Evolutionary conservation across 2,888 invertebrate genomes (phyloP).

Genomic region (Heterodera filipjevi): DNA sequence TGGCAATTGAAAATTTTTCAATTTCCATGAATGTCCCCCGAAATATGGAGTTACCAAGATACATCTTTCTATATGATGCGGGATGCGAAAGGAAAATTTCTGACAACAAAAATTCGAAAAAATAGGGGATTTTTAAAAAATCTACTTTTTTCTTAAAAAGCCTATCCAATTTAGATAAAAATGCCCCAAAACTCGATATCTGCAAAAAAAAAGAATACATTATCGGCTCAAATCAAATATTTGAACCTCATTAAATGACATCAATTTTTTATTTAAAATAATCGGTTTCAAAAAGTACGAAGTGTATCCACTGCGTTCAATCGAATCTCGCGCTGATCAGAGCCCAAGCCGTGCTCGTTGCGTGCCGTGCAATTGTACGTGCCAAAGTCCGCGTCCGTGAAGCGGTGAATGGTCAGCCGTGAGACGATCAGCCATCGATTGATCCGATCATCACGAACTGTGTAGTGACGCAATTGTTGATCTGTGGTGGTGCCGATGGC

Average conservation of each 20-base stretch:
- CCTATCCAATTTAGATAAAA: too few species aligned
- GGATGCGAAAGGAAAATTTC: too few species aligned
- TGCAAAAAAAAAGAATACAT: neutral
- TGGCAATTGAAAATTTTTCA: too few species aligned
- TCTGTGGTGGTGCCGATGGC: neutral
- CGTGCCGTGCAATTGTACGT: conserved; percentile 64
- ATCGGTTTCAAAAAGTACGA: too few species aligned
- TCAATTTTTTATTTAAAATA: too few species aligned
- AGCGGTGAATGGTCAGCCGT: conserved; percentile 53
- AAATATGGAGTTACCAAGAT: too few species aligned
- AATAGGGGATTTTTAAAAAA: too few species aligned
- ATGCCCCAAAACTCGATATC: too few species aligned
- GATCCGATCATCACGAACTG: conserved; percentile 13
- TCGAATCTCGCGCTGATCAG: conserved; percentile 29
- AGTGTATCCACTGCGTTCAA: conserved; percentile 31
- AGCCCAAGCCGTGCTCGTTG: conserved; percentile 55
- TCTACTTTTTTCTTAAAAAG: neutral
- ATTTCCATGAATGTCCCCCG: too few species aligned
- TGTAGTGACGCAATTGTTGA: neutral
- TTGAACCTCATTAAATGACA: too few species aligned
- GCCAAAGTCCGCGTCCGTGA: conserved; percentile 58
- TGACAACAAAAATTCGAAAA: neutral
- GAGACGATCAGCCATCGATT: conserved; percentile 1
- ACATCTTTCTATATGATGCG: neutral
- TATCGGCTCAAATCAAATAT: too few species aligned